A percentile compares a stretch with the other conserved stretches of the same genome.
phyloP scores from a whole-genome alignment of 2,888 invertebrate genomes.

The Phaedon cochleariae region DNA sequence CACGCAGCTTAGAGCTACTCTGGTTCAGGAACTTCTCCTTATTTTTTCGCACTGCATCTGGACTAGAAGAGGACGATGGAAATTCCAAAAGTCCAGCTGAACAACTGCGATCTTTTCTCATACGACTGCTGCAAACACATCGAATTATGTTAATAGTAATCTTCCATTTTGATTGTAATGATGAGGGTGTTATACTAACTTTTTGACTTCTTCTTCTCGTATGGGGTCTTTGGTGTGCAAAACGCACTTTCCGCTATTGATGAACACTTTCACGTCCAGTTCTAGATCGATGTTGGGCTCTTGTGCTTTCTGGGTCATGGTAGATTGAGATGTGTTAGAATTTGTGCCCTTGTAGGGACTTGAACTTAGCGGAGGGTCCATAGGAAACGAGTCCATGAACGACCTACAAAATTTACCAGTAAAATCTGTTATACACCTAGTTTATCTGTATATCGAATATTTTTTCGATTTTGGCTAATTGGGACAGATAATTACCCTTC shows the following conservation, averaged over 20 bases:
- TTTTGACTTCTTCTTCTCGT: constrained; percentile 74
- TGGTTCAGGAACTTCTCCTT: constrained; percentile 58
- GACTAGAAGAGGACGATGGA: constrained; percentile 55
- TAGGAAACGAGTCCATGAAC: constrained; percentile 44
- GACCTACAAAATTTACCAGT: constrained; percentile 32
- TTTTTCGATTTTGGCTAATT: too few relatives aligned
- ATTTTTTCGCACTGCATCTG: constrained; percentile 59
- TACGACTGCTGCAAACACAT: constrained; percentile 61
- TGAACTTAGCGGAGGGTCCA: constrained; percentile 42
- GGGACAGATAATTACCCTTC: constrained; percentile 47
- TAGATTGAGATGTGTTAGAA: constrained; percentile 40
- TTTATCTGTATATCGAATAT: too few relatives aligned
- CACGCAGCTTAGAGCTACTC: constrained; percentile 56
- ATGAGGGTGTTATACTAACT: constrained; percentile 55
- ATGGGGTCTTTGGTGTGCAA: constrained; percentile 87
- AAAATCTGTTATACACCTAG: too few relatives aligned
- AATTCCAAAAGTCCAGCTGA: constrained; percentile 61
- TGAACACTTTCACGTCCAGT: constrained; percentile 93
- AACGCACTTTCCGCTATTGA: constrained; percentile 96
- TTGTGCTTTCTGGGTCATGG: constrained; percentile 65
- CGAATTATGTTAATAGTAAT: not conserved
- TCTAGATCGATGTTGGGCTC: constrained; percentile 97
- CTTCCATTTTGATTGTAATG: not conserved
- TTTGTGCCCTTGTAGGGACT: constrained; percentile 43
- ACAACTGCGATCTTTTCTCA: constrained; percentile 75